Percentiles rank a stretch among this genome's conserved stretches.
Conservation (phyloP, 2,888 invertebrate species). For the Ferdinandea cuprea region DNA sequence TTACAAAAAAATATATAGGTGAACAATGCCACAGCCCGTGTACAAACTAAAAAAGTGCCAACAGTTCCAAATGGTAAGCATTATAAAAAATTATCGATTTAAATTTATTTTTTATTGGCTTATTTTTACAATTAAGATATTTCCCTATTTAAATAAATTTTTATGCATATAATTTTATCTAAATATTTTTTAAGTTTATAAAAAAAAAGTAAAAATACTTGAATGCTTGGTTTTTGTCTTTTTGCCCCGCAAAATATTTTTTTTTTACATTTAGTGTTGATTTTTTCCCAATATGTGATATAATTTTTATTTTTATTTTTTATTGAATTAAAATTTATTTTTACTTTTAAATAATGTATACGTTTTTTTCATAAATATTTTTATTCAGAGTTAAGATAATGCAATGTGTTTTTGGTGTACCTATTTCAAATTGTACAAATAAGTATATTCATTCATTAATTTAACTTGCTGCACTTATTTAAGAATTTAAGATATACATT, state of each 20-base stretch:
- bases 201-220: neutral
- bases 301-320: slow-evolving; percentile 53
- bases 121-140: slow-evolving; percentile 28
- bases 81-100: slow-evolving; percentile 40
- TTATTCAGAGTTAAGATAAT: slow-evolving; percentile 15
- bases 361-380: slow-evolving; percentile 1
- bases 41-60: slow-evolving; percentile 97
- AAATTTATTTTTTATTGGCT: slow-evolving; percentile 31
- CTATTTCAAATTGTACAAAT: neutral
- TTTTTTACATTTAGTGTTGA: slow-evolving; percentile 4
- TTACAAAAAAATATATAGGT: slow-evolving; percentile 86
- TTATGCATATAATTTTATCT: slow-evolving; percentile 29
- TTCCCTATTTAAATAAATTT: slow-evolving; percentile 6
- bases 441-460: neutral
- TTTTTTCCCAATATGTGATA: slow-evolving; percentile 15
- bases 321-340: no score
- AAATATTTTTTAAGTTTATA: neutral
- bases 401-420: slow-evolving; percentile 30
- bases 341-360: neutral
- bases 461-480: slow-evolving; percentile 59
- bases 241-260: slow-evolving; percentile 1
- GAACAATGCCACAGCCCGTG: slow-evolving; percentile 99
- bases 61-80: slow-evolving; percentile 94
- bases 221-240: slow-evolving; percentile 48
- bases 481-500: neutral